Base-by-base conservation (phyloP, 2,888 invertebrate genomes). In the Gnatocerus cornutus region DNA sequence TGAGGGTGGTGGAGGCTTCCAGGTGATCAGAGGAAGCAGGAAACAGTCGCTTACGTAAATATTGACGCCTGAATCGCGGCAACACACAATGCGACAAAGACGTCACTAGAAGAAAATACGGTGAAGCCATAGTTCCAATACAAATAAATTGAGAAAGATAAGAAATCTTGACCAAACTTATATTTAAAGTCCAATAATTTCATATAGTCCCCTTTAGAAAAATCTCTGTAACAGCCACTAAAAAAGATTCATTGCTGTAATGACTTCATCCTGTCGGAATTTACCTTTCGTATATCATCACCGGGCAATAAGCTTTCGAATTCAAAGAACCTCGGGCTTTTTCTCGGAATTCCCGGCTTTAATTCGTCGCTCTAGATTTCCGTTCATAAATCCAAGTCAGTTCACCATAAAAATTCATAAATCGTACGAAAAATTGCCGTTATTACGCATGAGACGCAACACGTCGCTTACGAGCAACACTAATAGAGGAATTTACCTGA, bases 221-320 rank as follows among this genome's bases (percentile, higher is more conserved):
- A 21, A 21, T 41, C 13, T 6, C 12, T 12, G 3, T 12, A 41
- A 12, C 13, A 12, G 12, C 41, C 1, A 41, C 41, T 30, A 63
- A 63, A 63, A 52, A 63, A 63, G 62, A 63, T 63, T 63, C 62
- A 63, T 63, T 50, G 13, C 50, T 30, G 62, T 52, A 63, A 63
- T 63, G 52, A 63, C 50, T 61, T 61, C 48, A 13, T 52, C 37
- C 62, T 41, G 8, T 41, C 9, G 62, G 62, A 52, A 63, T 52
- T 63, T 63, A 63, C 62, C 62, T 63, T 37, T 30, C 62, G 52
- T 63, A 63, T 52, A 63, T 63, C 62, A 63, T 63, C 62, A 37
- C 13, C 30, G 37, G 37, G 61, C 61, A 61, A 61, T 61, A 43
- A 63, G 62, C 13, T 21, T 41, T 50, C 27, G 58, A 55, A 41